Conservation (phyloP, 2,113 vertebrate genomes). For the Neomonachus schauinslandi region DNA sequence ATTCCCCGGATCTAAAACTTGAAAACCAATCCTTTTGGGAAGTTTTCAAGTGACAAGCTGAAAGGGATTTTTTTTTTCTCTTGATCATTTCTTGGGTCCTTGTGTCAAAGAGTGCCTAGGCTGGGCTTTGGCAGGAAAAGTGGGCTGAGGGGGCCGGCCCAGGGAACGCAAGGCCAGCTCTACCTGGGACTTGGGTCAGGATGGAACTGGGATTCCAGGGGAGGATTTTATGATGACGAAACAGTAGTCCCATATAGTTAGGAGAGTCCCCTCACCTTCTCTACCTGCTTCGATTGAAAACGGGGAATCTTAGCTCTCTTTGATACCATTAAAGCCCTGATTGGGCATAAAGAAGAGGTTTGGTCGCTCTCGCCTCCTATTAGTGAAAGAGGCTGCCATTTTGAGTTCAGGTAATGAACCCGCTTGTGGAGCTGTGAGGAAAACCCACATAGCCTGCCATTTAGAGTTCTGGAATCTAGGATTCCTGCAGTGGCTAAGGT, state of each 20-base stretch:
- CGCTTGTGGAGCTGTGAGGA: not conserved
- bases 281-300: not conserved
- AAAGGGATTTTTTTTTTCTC: not conserved
- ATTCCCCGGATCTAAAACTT: not conserved
- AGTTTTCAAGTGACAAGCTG: not conserved
- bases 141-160: not conserved
- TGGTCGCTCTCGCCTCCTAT: not conserved
- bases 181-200: not conserved
- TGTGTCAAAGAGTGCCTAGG: not conserved
- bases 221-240: not conserved
- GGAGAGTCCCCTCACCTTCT: not conserved
- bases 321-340: not conserved
- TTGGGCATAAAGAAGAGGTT: not conserved
- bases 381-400: not conserved
- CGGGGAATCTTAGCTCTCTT: not conserved
- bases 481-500: not conserved
- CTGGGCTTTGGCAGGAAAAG: not conserved
- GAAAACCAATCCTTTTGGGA: not conserved
- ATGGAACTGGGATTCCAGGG: not conserved
- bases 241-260: not conserved
- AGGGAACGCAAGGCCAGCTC: not conserved
- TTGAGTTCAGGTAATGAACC: not conserved
- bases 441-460: not conserved
- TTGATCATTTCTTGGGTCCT: not conserved
- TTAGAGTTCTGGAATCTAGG: constrained; percentile 19